These are phyloP conservation scores for Dryadula phaetusa DNA, from an alignment of 2,888 invertebrate species.

Conservation along the genomic window DNA sequence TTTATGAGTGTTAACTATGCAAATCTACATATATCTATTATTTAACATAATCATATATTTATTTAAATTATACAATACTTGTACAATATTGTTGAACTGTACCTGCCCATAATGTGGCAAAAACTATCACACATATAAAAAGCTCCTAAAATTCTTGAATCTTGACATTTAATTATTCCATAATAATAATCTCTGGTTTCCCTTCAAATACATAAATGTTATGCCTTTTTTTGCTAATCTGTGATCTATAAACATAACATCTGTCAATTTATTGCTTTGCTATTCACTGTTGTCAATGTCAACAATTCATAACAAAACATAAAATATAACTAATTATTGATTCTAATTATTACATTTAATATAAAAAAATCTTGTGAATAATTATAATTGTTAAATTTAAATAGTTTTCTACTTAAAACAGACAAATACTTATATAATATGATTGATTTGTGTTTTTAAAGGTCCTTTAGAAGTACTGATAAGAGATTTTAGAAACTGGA, in stretches of 20 bases:
- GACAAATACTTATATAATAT: neutral
- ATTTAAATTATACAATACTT: too few species aligned
- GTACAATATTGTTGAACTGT: too few species aligned
- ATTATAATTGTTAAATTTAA: neutral
- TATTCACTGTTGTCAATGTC: neutral
- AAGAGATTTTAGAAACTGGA: neutral
- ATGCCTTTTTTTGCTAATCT: neutral
- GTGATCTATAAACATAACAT: neutral
- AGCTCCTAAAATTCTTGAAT: neutral
- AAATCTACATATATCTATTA: too few species aligned
- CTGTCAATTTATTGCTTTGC: neutral
- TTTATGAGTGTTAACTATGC: too few species aligned
- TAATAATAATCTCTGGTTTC: too few species aligned
- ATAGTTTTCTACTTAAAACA: neutral
- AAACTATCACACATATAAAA: too few species aligned
- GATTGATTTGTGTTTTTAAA: neutral
- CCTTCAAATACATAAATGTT: too few species aligned
- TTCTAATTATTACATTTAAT: neutral
- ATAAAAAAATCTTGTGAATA: neutral
- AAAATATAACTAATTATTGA: neutral
- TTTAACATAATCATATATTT: too few species aligned
- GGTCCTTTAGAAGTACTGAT: neutral
- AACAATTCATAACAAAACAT: conserved; percentile 13
- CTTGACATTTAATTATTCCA: neutral
- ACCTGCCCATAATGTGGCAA: too few species aligned